Conservation (phyloP, 2,113 vertebrate genomes). For the Camelus bactrianus region DNA sequence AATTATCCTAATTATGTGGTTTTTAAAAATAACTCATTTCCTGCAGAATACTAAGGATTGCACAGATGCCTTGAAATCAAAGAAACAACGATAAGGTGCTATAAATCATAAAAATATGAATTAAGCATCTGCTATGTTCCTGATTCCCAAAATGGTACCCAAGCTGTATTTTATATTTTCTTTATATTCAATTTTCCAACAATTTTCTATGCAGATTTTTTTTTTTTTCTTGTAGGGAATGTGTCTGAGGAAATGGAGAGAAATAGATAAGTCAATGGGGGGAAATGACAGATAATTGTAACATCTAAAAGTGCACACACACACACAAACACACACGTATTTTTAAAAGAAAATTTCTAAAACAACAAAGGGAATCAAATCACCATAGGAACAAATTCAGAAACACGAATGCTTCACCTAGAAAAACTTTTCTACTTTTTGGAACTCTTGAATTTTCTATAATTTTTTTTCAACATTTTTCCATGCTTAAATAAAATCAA, state of each 20-base stretch:
- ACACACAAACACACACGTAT: not conserved
- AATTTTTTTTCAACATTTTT: constrained; percentile 7
- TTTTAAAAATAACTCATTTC: not conserved
- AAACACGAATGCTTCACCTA: not conserved
- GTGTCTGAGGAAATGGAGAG: not conserved
- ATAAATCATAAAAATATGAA: not conserved
- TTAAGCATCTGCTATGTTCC: not conserved
- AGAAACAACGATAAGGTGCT: not conserved
- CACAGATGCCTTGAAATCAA: not conserved
- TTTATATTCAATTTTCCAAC: not conserved
- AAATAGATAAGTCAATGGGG: not conserved
- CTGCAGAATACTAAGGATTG: not conserved
- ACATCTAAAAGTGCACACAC: not conserved
- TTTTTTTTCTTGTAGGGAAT: not conserved
- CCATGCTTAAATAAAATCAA: constrained; percentile 5
- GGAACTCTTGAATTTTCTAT: not conserved
- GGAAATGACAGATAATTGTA: not conserved
- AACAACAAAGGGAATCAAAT: not conserved
- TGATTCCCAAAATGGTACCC: not conserved
- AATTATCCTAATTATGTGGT: constrained; percentile 16
- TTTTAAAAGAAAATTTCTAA: constrained; percentile 40
- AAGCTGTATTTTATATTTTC: constrained; percentile 38
- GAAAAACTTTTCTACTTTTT: not conserved
- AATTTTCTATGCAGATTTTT: not conserved
- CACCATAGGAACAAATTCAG: not conserved